Base-by-base conservation (phyloP, 2,888 invertebrate genomes). In the Pteria penguin region DNA sequence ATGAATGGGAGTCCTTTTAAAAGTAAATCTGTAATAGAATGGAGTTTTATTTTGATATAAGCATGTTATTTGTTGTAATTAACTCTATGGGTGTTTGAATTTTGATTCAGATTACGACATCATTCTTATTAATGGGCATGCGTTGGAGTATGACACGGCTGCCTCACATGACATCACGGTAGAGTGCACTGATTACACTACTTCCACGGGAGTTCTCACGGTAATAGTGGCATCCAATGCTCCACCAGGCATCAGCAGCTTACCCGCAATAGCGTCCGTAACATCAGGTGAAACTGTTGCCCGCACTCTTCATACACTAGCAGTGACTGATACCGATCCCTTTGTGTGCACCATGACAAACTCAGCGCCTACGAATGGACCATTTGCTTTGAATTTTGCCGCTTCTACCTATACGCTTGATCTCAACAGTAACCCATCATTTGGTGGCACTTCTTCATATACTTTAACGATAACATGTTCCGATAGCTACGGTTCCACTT, bases 91-190 rank as follows among this genome's bases (percentile, higher is more conserved):
- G n/a, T n/a, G n/a, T n/a, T n/a, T n/a, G n/a, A n/a, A n/a, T n/a
- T n/a, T n/a, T n/a, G n/a, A n/a, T n/a, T n/a, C 18, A 75, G 75
- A 75, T 33, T 70, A 75, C 63, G 52, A 75, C 18, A 58, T 75
- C 5, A 33, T 65, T 36, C 36, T 75, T 4, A 54, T 36, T 29
- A 32, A 18, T 11, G 61, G 66, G n/a, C 75, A 71, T 31, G 52
- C 45, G 2, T 31, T 75, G 22, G 66, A 70, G 22, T n/a, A 52
- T 14, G 62, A 27, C 5, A 60, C 71, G 22, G 29, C 32, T 3
- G 4, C 54, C 2, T 31, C 58, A 26, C 60, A 60, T 14, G 32
- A 11, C n/a, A 31, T 76, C 22, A 62, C 54, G 14, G 52, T 76
- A 18, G 52, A 26, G 45, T 76, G 76, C 52, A 67, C 72, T 5